Percentiles rank a stretch among this genome's conserved stretches.
Conservation (phyloP, 1,140 invertebrate genomes). For the Bursaphelenchus mucronatus region DNA sequence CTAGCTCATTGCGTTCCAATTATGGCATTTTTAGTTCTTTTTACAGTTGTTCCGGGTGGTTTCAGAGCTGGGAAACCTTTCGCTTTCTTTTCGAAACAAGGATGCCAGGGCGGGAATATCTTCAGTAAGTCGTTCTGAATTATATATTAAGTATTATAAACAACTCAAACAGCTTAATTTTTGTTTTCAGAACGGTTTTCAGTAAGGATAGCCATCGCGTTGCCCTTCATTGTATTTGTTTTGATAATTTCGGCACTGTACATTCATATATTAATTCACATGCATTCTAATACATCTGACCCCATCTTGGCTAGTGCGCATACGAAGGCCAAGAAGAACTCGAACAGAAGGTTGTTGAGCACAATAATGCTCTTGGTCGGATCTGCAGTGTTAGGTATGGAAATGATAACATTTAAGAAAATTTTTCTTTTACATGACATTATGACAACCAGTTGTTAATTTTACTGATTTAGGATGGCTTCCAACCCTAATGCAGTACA, state of each 20-base stretch:
- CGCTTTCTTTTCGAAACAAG: conserved; percentile 44
- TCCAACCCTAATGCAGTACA: conserved; percentile 41
- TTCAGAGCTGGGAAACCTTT: conserved; percentile 44
- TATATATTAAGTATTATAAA: conserved; percentile 7
- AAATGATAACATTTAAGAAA: background rate
- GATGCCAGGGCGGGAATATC: conserved; percentile 37
- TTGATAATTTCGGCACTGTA: conserved; percentile 47
- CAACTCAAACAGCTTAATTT: background rate
- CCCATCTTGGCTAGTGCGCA: conserved; percentile 30
- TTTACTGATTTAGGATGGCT: conserved; percentile 43
- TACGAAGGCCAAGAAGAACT: conserved; percentile 27
- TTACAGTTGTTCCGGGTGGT: conserved; percentile 34
- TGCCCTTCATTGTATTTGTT: conserved; percentile 48
- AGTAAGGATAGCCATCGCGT: conserved; percentile 38
- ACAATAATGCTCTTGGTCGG: conserved; percentile 48
- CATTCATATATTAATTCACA: conserved; percentile 48
- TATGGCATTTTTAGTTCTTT: conserved; percentile 24
- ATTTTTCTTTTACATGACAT: background rate
- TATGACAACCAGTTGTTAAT: background rate
- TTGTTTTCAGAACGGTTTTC: conserved; percentile 31
- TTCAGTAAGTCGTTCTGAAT: conserved; percentile 36
- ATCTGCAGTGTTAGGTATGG: conserved; percentile 41
- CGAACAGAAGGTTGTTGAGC: conserved; percentile 40
- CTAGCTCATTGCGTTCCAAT: conserved; percentile 41
- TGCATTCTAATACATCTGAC: conserved; percentile 35